These are phyloP conservation scores for Catocala nupta DNA, from an alignment of 2,888 invertebrate species.

Conservation along the genomic window DNA sequence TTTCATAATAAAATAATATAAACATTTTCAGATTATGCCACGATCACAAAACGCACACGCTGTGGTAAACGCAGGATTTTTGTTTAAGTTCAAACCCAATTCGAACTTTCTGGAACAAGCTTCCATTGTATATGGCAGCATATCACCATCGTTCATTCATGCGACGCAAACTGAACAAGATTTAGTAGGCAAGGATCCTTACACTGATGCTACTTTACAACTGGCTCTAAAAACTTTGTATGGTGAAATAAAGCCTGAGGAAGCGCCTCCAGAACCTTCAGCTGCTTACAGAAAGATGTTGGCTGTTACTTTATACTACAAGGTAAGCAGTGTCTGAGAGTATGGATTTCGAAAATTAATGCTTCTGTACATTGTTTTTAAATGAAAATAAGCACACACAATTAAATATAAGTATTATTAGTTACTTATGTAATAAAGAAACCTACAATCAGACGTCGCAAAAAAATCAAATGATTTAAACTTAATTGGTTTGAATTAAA, in stretches of 20 bases:
- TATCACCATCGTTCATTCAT: constrained; percentile 77
- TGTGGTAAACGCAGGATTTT: constrained; percentile 91
- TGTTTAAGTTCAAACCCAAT: constrained; percentile 84
- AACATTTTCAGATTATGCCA: constrained; percentile 88
- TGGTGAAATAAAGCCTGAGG: constrained; percentile 61
- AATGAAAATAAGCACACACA: too few species aligned
- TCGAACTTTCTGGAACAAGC: constrained; percentile 74
- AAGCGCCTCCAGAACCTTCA: constrained; percentile 84
- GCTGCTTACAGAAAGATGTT: constrained; percentile 87
- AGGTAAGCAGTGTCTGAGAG: constrained; percentile 71
- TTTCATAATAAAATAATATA: not conserved
- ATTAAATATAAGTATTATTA: too few species aligned
- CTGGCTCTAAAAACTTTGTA: constrained; percentile 61
- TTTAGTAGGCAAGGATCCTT: constrained; percentile 76
- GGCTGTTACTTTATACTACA: constrained; percentile 87
- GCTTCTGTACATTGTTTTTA: too few species aligned
- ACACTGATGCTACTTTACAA: constrained; percentile 76
- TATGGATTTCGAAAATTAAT: too few species aligned
- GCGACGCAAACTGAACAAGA: constrained; percentile 85
- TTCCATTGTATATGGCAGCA: constrained; percentile 88
- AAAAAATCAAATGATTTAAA: too few species aligned
- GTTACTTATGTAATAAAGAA: too few species aligned
- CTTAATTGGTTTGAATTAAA: too few species aligned
- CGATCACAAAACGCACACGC: constrained; percentile 92
- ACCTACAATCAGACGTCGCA: too few species aligned